Conservation (phyloP, 2,113 vertebrate genomes). For the Pelvicachromis taeniatus region DNA sequence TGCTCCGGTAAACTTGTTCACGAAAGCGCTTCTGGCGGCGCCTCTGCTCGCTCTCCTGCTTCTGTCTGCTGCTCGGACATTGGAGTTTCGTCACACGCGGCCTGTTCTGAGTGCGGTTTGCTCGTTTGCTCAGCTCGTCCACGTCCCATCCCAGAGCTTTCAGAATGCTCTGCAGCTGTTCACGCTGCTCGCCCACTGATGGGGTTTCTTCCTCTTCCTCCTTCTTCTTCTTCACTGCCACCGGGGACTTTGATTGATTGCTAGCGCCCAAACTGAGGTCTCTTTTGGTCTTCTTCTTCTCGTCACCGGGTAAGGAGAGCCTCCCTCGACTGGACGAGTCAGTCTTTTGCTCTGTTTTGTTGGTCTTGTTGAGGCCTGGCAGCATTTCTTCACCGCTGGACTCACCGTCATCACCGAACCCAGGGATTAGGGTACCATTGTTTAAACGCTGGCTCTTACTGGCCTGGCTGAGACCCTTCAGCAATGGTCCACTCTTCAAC, state of each 20-base stretch:
- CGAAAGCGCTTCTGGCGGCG: not conserved
- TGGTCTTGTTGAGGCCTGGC: not conserved
- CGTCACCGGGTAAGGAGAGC: not conserved
- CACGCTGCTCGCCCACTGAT: not conserved
- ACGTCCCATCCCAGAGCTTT: constrained; percentile 44
- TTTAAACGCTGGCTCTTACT: not conserved
- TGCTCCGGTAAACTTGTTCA: not conserved
- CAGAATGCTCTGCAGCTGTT: constrained; percentile 52
- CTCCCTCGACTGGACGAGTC: not conserved
- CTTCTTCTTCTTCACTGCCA: not conserved
- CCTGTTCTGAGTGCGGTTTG: constrained; percentile 50
- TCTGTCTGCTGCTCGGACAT: not conserved
- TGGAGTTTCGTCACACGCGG: constrained; percentile 41
- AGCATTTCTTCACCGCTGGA: not conserved
- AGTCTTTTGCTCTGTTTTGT: not conserved
- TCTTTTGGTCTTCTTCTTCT: not conserved
- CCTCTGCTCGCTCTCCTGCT: not conserved
- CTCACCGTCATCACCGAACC: not conserved
- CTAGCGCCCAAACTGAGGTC: not conserved
- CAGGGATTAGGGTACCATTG: not conserved
- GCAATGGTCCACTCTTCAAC: not conserved
- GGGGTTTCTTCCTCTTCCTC: not conserved
- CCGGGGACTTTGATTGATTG: not conserved
- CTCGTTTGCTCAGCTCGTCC: constrained; percentile 44
- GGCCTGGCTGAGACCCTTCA: not conserved